Evolutionary conservation across 2,888 invertebrate genomes (phyloP).

Genomic region (Lepetodrilus schrolli): DNA sequence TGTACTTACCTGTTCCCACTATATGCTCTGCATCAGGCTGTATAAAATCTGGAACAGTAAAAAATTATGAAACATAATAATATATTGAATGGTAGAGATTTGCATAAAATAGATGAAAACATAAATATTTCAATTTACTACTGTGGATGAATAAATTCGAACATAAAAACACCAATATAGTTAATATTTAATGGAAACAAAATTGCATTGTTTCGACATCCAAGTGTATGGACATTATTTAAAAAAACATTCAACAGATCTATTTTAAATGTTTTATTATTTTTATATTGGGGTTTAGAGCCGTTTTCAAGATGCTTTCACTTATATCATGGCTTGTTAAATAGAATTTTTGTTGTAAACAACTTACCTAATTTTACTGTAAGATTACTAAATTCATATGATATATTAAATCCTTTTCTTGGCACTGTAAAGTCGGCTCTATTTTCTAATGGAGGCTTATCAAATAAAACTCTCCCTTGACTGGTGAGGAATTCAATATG

Average conservation of each 20-base stretch:
- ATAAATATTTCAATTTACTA: neutral
- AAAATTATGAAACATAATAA: slow-evolving; percentile 76
- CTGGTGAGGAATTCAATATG: slow-evolving; percentile 92
- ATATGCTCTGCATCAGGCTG: slow-evolving; percentile 93
- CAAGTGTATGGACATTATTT: no score
- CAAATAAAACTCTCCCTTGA: slow-evolving; percentile 82
- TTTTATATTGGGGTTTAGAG: no score
- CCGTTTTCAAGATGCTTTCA: no score
- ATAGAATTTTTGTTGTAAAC: no score
- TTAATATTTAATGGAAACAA: no score
- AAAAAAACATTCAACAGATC: no score
- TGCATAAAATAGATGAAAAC: no score
- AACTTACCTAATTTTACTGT: slow-evolving; percentile 97
- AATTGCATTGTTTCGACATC: no score
- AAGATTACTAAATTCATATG: slow-evolving; percentile 98
- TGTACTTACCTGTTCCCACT: slow-evolving; percentile 84
- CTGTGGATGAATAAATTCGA: neutral
- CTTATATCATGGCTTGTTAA: no score
- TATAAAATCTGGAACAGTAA: slow-evolving; percentile 84
- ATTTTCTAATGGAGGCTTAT: slow-evolving; percentile 55
- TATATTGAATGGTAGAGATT: neutral
- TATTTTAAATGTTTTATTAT: no score
- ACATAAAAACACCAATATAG: no score
- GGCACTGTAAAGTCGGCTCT: slow-evolving; percentile 78
- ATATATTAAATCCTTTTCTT: slow-evolving; percentile 98